Base-by-base conservation (phyloP, 2,797 vertebrate genomes). In the Coracias cyanogaster region DNA sequence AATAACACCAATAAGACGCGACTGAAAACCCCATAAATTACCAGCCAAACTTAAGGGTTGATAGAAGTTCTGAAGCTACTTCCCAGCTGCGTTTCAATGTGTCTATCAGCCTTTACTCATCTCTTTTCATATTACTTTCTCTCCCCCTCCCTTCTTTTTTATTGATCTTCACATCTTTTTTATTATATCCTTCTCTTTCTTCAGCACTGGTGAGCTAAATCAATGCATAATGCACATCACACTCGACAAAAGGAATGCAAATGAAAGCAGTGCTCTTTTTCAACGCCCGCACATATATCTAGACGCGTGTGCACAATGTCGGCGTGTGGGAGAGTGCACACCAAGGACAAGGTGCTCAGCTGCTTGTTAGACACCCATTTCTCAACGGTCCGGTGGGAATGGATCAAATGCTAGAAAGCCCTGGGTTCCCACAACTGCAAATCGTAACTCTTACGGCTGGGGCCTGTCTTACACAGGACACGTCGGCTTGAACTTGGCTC, bases 221-320 rank as follows among this genome's bases (percentile, higher is more conserved):
- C 95, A 96, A 97, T 97, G 96, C 92, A 92, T 82, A 93, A 96
- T 89, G 92, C 94, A 95, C 94, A 95, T 91, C 92, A 73, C 91
- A 62, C 83, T 83, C 92, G 49, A 97, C 96, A 96, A 96, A 96
- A 96, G 96, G 96, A 97, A 97, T 97, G 95, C 94, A 96, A 97
- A 97, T 97, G 92, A 96, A 96, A 96, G 92, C 92, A 15, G 52
- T 6, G 16, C 92, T 86, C 93, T 89, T 85, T 96, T 22, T 91
- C 92, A 77, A 25, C 4, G 77, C 62, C 86, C 24, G 4, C 89
- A 95, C 94, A 93, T 92, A 64, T 69, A 95, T 95, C 89, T 88
- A 55, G 79, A 79, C 8, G 79, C 51, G 28, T 35, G 77, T 4
- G 77, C 20, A 28, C 60, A 1, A 61, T 0, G 71, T 4, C 4